phyloP scores from a whole-genome alignment of 2,113 vertebrate species.

The Baryphthengus martii region DNA sequence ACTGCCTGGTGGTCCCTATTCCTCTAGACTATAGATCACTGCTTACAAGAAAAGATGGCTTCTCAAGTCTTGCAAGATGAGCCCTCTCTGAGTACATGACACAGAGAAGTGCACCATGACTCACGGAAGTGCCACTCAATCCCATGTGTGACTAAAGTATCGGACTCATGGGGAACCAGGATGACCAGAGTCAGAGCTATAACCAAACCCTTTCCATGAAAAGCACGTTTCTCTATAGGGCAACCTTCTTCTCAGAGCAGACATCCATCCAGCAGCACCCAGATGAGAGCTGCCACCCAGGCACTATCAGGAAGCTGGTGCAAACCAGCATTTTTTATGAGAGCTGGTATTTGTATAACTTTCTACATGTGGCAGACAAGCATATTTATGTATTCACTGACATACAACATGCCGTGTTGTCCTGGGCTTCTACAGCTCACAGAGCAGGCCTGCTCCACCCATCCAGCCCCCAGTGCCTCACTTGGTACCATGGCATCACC shows the following conservation, averaged over 20 bases:
- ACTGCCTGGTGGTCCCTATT: rapidly evolving
- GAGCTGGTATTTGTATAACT: neutral
- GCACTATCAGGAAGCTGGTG: neutral
- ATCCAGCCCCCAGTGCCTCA: neutral
- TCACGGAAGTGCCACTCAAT: neutral
- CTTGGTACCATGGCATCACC: neutral
- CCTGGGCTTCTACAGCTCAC: neutral
- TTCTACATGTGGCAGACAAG: neutral
- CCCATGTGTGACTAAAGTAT: rapidly evolving
- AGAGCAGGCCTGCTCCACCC: neutral
- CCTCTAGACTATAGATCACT: neutral
- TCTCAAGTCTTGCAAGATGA: neutral
- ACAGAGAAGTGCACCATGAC: neutral
- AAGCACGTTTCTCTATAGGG: neutral
- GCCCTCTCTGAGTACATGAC: neutral
- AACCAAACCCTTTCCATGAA: neutral
- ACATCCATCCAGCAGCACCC: neutral
- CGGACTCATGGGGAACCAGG: neutral
- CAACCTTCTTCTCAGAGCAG: neutral
- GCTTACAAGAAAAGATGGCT: neutral
- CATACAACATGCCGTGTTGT: rapidly evolving
- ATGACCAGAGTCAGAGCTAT: neutral
- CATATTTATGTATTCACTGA: neutral
- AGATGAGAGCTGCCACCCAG: neutral
- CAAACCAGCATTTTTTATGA: neutral